Conservation (phyloP, 1,140 invertebrate genomes). For the Nautilus pompilius region DNA sequence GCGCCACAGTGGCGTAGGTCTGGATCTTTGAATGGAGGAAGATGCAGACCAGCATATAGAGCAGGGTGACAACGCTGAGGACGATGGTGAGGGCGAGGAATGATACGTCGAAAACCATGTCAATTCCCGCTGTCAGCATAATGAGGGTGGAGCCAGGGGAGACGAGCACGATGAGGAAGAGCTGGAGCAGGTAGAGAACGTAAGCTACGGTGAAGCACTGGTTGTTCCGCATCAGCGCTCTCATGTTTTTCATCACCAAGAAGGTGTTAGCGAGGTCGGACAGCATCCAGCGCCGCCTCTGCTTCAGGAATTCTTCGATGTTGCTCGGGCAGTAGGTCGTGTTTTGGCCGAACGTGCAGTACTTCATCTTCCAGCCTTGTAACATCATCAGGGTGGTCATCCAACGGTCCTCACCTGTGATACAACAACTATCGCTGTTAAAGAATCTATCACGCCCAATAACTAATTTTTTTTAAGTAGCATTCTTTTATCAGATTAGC, state of each 20-base stretch:
- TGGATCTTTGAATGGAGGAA: slow-evolving; percentile 7
- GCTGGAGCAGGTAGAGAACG: slow-evolving; percentile 42
- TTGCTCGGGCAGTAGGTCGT: slow-evolving; percentile 33
- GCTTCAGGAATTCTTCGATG: slow-evolving; percentile 29
- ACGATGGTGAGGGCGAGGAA: slow-evolving; percentile 12
- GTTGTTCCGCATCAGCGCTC: slow-evolving; percentile 59
- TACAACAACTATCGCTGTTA: no score
- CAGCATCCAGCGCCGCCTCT: slow-evolving; percentile 60
- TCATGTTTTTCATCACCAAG: slow-evolving; percentile 60
- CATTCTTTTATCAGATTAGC: no score
- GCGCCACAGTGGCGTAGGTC: slow-evolving; percentile 6
- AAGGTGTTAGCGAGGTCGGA: slow-evolving; percentile 66
- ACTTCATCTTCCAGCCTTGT: slow-evolving; percentile 28
- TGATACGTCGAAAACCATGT: slow-evolving; percentile 16
- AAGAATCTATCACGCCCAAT: no score
- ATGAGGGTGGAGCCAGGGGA: slow-evolving; percentile 21
- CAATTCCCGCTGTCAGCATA: slow-evolving; percentile 5
- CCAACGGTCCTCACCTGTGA: slow-evolving; percentile 35
- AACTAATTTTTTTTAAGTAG: no score
- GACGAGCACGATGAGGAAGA: slow-evolving; percentile 28
- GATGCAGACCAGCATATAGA: slow-evolving; percentile 16
- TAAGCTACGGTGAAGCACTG: slow-evolving; percentile 62
- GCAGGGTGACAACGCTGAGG: slow-evolving; percentile 8
- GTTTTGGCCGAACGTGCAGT: slow-evolving; percentile 20
- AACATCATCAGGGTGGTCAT: slow-evolving; percentile 40